Base-by-base conservation (phyloP, 2,888 invertebrate species). In the Nasonia oneida region DNA sequence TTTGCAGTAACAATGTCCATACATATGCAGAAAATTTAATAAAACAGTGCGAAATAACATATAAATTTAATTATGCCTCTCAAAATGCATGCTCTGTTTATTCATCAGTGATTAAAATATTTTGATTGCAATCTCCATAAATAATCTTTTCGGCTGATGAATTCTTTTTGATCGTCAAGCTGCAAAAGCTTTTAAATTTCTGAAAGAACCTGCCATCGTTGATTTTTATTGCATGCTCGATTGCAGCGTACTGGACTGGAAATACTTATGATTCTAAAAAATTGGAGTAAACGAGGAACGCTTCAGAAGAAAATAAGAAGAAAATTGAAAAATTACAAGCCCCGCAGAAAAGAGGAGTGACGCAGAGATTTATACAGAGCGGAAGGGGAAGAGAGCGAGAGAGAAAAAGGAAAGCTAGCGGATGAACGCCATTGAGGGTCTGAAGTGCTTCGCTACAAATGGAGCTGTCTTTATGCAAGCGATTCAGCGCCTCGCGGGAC, bases 381-480 rank as follows among this genome's bases (percentile, higher is more conserved):
- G 57, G 57, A 23, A 61, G 57, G 4, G 57, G 23, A 47, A 23
- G 39, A 18, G 71, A 18, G 23, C 23, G 14, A 29, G n/a, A 29
- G 12, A 29, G 67, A 29, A 15, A 67, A 15, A 67, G 33, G 14
- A 33, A 29, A 42, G 42, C 39, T 23, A 12, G 73, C 39, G 73
- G 33, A 67, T 67, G 67, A 67, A 29, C 57, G 57, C 29, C 67
- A 67, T 67, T 67, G 67, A 67, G 33, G 33, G 14, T 29, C 47
- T 74, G 73, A 18, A 74, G 74, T 50, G 74, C 74, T 50, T 23
- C 50, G 50, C 74, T 74, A 50, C 50, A 37, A 74, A 74, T 23
- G 73, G 14, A 42, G 50, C 47, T 61, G 77, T 61, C 61, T 77
- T 61, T 77, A 37, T 77, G 57, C 15, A 5, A 67, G 15, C 37